phyloP scores from a whole-genome alignment of 1,140 invertebrate species.

The Bombus turneri region DNA sequence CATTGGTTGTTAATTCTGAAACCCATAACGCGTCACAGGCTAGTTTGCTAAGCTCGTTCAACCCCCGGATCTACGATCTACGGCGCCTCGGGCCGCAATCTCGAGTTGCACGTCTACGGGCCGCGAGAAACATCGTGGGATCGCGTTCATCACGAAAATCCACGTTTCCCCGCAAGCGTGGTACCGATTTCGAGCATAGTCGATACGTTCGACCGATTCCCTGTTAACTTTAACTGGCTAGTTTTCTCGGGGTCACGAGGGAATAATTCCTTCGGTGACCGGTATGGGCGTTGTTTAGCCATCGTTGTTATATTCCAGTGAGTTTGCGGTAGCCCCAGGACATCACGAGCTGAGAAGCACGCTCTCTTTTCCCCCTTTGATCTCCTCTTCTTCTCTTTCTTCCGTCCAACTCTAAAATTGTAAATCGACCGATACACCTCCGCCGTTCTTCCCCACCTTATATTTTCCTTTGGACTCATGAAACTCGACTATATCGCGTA shows the following conservation, averaged over 20 bases:
- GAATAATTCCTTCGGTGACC: conserved; percentile 73
- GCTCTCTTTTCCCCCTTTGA: conserved; percentile 50
- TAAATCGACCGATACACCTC: too few species aligned
- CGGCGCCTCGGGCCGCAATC: neutral
- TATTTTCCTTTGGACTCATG: neutral
- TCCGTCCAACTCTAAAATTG: conserved; percentile 31
- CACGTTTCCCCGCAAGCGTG: conserved; percentile 57
- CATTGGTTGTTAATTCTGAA: neutral
- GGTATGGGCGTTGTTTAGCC: conserved; percentile 74
- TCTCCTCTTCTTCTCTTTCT: conserved; percentile 38
- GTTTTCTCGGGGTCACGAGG: conserved; percentile 68
- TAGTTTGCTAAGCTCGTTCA: neutral
- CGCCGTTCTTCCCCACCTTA: neutral
- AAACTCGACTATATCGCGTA: neutral
- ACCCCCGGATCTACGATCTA: neutral
- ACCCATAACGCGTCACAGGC: neutral
- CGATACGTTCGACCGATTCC: conserved; percentile 60
- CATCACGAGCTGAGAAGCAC: conserved; percentile 76
- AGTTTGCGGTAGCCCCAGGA: conserved; percentile 79
- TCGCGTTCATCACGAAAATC: conserved; percentile 52
- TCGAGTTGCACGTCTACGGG: neutral
- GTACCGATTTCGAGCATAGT: conserved; percentile 60
- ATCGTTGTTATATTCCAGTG: conserved; percentile 67
- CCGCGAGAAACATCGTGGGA: conserved; percentile 49
- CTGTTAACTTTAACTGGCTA: conserved; percentile 42